These are phyloP conservation scores for Paramuricea clavata DNA, from an alignment of 92 coral and sea anemone species.

Conservation along the genomic window DNA sequence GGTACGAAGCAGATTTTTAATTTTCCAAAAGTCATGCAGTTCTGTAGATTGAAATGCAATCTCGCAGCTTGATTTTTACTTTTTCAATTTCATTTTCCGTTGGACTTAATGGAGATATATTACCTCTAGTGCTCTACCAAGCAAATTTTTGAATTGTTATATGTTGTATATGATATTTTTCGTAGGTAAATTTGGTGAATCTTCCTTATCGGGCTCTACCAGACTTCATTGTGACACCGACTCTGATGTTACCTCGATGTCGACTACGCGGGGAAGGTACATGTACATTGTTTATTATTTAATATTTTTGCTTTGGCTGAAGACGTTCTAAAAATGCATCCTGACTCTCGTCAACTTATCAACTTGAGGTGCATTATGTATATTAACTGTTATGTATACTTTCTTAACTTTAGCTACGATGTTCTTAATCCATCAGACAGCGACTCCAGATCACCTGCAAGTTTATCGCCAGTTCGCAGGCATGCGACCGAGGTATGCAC, in stretches of 20 bases:
- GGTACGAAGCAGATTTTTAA: too few species aligned
- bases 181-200: not conserved
- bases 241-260: constrained; percentile 35
- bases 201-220: not conserved
- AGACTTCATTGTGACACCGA: not conserved
- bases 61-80: too few species aligned
- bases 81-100: too few species aligned
- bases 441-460: constrained; percentile 29
- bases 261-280: constrained; percentile 33
- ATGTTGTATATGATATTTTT: not conserved
- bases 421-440: constrained; percentile 28
- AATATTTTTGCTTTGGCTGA: too few species aligned
- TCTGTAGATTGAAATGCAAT: too few species aligned
- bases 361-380: not conserved
- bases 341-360: not conserved
- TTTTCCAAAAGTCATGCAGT: too few species aligned
- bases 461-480: constrained; percentile 39
- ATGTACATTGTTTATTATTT: not conserved
- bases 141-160: not conserved
- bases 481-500: not conserved
- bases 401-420: constrained; percentile 19
- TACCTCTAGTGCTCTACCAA: not conserved
- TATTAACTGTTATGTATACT: not conserved
- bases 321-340: too few species aligned
- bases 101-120: too few species aligned